phyloP scores from a whole-genome alignment of 2,797 vertebrate species.

The Mus caroli region DNA sequence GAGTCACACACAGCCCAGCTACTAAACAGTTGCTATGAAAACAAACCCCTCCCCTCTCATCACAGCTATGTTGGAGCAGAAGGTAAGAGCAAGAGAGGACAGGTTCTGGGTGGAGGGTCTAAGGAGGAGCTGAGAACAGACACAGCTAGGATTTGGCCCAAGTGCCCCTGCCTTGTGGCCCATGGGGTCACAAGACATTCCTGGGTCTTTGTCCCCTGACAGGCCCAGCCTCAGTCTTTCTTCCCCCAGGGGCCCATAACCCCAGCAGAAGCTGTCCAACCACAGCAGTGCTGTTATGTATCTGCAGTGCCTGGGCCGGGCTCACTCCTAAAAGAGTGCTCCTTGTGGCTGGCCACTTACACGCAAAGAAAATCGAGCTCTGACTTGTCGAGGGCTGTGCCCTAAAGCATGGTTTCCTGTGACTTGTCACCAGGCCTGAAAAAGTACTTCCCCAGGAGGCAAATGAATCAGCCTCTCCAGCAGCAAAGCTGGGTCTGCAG shows the following conservation, averaged over 20 bases:
- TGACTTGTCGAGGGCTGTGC: conserved; percentile 64
- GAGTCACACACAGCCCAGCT: background rate
- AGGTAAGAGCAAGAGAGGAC: background rate
- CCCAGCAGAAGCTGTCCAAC: background rate
- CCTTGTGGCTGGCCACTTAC: conserved; percentile 55
- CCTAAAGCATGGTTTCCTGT: conserved; percentile 69
- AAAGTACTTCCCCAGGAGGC: conserved; percentile 56
- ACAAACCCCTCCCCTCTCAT: too few relatives aligned
- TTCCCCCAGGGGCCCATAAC: background rate
- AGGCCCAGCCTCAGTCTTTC: background rate
- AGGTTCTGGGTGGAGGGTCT: background rate
- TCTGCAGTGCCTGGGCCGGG: background rate
- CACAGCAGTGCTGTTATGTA: background rate
- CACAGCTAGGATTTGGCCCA: background rate
- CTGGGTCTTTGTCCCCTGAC: too few relatives aligned
- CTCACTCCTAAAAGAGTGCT: background rate
- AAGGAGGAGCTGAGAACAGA: background rate
- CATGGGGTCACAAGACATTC: too few relatives aligned
- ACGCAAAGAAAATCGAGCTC: conserved; percentile 38
- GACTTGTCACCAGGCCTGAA: conserved; percentile 42
- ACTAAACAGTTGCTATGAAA: background rate
- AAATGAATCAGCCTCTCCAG: conserved; percentile 63
- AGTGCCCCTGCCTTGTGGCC: too few relatives aligned
- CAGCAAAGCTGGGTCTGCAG: conserved; percentile 62
- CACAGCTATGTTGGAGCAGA: background rate